These are phyloP conservation scores for Cirrhinus molitorella DNA, from an alignment of 2,797 vertebrate species.

Conservation along the genomic window DNA sequence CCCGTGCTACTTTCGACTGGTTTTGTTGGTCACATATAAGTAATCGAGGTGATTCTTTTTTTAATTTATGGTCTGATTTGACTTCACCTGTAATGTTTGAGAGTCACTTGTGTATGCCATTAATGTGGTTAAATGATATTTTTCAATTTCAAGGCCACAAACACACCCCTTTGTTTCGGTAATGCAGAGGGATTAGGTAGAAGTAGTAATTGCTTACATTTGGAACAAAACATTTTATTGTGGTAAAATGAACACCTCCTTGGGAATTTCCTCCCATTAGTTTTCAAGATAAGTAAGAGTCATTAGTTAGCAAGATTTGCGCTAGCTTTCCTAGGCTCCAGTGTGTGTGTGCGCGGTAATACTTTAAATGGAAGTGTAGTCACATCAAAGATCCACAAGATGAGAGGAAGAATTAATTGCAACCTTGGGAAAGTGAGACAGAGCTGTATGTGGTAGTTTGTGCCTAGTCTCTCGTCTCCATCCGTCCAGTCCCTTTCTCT, in stretches of 20 bases:
- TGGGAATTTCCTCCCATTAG: conserved; percentile 42
- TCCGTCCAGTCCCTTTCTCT: conserved; percentile 23
- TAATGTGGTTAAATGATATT: conserved; percentile 12
- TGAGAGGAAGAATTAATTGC: conserved; percentile 72
- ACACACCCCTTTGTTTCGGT: background rate
- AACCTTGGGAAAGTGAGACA: conserved; percentile 64
- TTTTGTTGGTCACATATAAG: background rate
- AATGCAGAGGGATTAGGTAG: conserved; percentile 1
- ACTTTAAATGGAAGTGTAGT: conserved; percentile 60
- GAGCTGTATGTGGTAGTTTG: conserved; percentile 53
- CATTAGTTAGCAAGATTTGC: conserved; percentile 47
- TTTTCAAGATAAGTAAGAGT: conserved; percentile 44
- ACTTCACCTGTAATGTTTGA: background rate
- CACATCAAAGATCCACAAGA: conserved; percentile 72
- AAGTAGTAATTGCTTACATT: conserved; percentile 30
- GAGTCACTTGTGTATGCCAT: background rate
- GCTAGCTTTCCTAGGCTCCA: conserved; percentile 22
- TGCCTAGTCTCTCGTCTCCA: conserved; percentile 41
- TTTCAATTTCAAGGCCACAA: conserved; percentile 16
- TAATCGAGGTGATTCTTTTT: background rate
- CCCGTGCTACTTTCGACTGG: too few relatives aligned
- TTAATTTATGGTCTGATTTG: background rate
- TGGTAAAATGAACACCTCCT: conserved; percentile 40
- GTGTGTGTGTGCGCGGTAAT: conserved; percentile 39
- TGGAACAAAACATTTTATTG: conserved; percentile 34